Base-by-base conservation (phyloP, 2,797 vertebrate species). In the Cossypha niveicapilla region DNA sequence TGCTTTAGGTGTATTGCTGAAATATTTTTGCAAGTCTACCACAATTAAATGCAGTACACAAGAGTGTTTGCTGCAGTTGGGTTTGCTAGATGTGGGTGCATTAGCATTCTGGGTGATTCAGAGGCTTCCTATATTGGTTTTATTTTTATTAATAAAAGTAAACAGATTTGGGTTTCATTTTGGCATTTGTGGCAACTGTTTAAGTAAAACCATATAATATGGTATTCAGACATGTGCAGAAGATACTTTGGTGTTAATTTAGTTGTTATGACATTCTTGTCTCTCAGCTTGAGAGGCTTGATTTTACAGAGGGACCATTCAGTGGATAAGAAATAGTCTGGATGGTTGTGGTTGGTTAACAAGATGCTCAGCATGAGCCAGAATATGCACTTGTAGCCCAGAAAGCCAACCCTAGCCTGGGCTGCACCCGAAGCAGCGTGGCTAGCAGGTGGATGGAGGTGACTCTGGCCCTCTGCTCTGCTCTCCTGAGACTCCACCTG, bases 401-500 rank as follows among this genome's bases (percentile, higher is more conserved):
- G 41, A 19, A 11, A 39, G 32, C 34, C 67, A 63, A 1, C 10
- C 10, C 24, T 11, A 2, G 15, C 41, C 30, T 47, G 67, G 48
- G 58, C 58, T 56, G 58, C 19, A 13, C 4, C 5, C 0, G 1
- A 28, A 30, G 67, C 34, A 32, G 34, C 9, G 1, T 19, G 79
- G 30, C 34, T 32, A 53, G 58, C 32, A 12, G 37, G 77, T 15
- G 19, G 7, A 22, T 51, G 66, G 47, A 71, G 39, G 22, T 45
- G 67, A 28, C 32, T 37, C 39, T 45, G 48, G 14, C 32, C 15
- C 47, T n/a, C 66, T 44, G 28, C 2, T 47, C 34, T 2, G 1
- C 18, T 45, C 39, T 45, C 5, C 1, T 47, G 34, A 45, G 12
- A 19, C 15, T 24, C 34, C 48, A 19, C 32, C 8, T 39, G 41